Evolutionary conservation across 2,888 invertebrate species (phyloP), one percentile per base, ranked within the genome.

Genomic region (Vandiemenella viatica): DNA sequence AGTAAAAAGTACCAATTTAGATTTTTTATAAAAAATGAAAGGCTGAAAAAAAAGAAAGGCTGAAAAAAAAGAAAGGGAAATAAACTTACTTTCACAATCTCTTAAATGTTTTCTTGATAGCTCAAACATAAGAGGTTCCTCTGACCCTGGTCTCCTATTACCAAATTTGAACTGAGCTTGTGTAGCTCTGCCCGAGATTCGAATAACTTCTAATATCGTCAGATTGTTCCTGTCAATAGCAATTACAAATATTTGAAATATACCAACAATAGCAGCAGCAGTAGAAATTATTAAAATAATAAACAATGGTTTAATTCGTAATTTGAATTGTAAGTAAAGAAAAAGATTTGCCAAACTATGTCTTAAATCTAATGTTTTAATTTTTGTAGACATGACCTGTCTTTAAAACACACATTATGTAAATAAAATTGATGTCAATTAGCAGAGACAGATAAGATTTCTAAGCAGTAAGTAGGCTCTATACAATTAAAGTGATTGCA

Each of bases 131-230:
- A 96, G 67, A 5, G 90, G 83, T 16, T 79, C 75, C 42, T 66
- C 60, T 4, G 83, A 79, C 7, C 87, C 89, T 0, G 91, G 84
- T 49, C 79, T 80, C n/a, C 85, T 78, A 60, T 88, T 91, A 18
- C 82, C 91, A 59, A 95, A 82, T 60, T 85, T 84, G 65, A 97
- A 83, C 63, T 85, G 80, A 3, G 93, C 90, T 56, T 78, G 69
- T 1, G 87, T 90, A 15, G 93, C 91, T 61, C 83, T 80, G 0
- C 90, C 95, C 49, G 77, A 77, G 53, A 97, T 67, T 61, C 83
- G 77, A 20, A 93, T 72, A 3, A 83, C 80, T 67, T 97, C 96
- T 61, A 95, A 66, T 32, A 91, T 79, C 0, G 96, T 97, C 61
- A 97, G 70, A 66, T 97, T 97, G 66, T 96, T 97, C 58, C 95